Conservation (phyloP, 2,888 invertebrate species). For the Erebia aethiops region DNA sequence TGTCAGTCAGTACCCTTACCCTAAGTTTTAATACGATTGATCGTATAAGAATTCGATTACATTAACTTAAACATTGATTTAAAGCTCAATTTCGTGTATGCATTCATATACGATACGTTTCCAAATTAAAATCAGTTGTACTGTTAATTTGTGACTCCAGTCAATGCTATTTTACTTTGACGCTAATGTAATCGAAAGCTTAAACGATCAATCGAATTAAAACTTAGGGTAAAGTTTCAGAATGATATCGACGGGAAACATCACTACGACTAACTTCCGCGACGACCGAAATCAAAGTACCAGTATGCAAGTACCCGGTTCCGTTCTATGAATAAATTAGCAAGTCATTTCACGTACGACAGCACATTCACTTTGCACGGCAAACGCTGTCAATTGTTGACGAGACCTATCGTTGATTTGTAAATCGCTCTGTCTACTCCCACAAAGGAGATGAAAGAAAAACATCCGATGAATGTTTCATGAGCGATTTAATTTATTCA, state of each 20-base stretch:
- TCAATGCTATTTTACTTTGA: too few species aligned
- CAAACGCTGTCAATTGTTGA: background rate
- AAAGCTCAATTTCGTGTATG: too few species aligned
- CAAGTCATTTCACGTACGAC: conserved; percentile 16
- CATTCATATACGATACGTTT: too few species aligned
- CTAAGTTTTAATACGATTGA: too few species aligned
- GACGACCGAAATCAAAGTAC: conserved; percentile 1
- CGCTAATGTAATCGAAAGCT: too few species aligned
- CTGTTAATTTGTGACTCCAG: too few species aligned
- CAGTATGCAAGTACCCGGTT: conserved; percentile 3
- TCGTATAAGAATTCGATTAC: too few species aligned
- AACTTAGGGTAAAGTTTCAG: too few species aligned
- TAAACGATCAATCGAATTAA: too few species aligned
- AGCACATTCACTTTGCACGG: conserved; percentile 21
- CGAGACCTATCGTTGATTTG: background rate
- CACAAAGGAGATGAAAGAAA: conserved; percentile 7
- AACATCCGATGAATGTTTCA: conserved; percentile 3
- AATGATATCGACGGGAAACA: background rate
- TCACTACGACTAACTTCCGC: conserved; percentile 7
- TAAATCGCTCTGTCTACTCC: background rate
- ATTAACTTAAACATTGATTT: too few species aligned
- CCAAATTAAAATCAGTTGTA: too few species aligned
- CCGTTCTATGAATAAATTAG: conserved; percentile 21
- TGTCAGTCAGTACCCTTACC: too few species aligned
- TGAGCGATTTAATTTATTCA: conserved; percentile 5